Evolutionary conservation across 2,797 vertebrate species (phyloP), one percentile per base, ranked within the genome.

Genomic region (Alfaro cultratus): DNA sequence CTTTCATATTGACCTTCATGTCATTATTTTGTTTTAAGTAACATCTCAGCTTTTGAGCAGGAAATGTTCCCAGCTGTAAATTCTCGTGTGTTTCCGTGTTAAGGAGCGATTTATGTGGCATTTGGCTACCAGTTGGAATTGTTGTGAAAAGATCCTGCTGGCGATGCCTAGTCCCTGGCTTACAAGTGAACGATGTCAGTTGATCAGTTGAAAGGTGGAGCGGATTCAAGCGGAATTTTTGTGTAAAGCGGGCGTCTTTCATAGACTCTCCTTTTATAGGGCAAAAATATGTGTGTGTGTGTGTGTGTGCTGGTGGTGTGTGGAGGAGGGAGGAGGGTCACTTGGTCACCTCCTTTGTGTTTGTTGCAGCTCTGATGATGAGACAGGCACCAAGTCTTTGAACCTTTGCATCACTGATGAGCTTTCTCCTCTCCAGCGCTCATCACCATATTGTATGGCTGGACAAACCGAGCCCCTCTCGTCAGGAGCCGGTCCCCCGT

Each of bases 371-470:
- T 94, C 91, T 92, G 93, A 94, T 92, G 94, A 93, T 93, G 92
- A 94, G 92, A 95, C 78, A 72, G 55, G 73, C 60, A 6, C 88
- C 76, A 88, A 86, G 93, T 88, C 94, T 95, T 95, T 95, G 94
- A 95, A 94, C 93, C 92, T 93, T 90, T 92, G 93, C 93, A 95
- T 94, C 51, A 79, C 79, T 92, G 92, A 94, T 94, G 93, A 93
- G 93, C 87, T 76, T 80, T 89, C 82, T 86, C 86, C 80, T 88
- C 85, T 87, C 89, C 84, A 84, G 80, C 82, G 83, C 87, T 90
- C 91, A 91, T 91, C 89, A 91, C 89, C 91, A 89, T 93, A 92
- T 93, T 93, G 91, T 85, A 87, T 83, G 88, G 88, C 86, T 55
- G 87, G 83, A 80, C 88, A 80, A 85, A 86, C 84, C 21, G 74